Percentiles rank a stretch among this genome's conserved stretches.
phyloP scores from a whole-genome alignment of 1,140 invertebrate species.

The Panagrolaimus sp. region DNA sequence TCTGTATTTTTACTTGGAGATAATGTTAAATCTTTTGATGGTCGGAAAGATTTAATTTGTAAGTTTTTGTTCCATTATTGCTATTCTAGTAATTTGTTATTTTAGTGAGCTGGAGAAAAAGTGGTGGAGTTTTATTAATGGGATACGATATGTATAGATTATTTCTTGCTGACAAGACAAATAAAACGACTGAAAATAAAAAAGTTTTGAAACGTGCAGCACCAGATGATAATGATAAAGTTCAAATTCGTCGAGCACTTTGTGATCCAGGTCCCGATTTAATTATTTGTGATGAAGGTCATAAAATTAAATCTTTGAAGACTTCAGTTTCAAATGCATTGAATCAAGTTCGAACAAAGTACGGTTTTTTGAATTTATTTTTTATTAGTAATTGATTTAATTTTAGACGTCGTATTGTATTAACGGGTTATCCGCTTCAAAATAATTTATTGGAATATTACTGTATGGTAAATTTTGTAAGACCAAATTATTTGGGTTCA shows the following conservation, averaged over 20 bases:
- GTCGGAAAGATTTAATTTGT: conserved; percentile 71
- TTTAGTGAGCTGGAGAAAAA: conserved; percentile 71
- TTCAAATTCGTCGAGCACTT: conserved; percentile 77
- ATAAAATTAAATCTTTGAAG: conserved; percentile 90
- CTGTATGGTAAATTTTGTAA: conserved; percentile 74
- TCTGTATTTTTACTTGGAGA: conserved; percentile 85
- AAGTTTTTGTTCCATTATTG: conserved; percentile 45
- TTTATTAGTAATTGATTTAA: conserved; percentile 69
- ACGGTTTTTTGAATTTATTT: conserved; percentile 72
- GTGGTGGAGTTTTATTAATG: conserved; percentile 86
- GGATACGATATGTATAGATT: conserved; percentile 88
- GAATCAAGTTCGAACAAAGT: conserved; percentile 77
- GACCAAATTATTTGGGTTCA: conserved; percentile 79
- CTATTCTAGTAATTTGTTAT: conserved; percentile 71
- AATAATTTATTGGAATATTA: conserved; percentile 92
- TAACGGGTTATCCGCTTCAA: conserved; percentile 92
- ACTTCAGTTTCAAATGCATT: conserved; percentile 84
- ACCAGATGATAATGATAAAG: conserved; percentile 13
- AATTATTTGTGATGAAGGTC: conserved; percentile 89
- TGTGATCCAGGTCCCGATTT: conserved; percentile 86
- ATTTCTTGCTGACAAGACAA: conserved; percentile 61
- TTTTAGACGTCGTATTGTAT: conserved; percentile 74
- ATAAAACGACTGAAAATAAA: conserved; percentile 49
- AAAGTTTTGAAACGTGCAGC: neutral
- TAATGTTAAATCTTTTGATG: conserved; percentile 80